Evolutionary conservation across 2,888 invertebrate species (phyloP).

Genomic region (Caenorhabditis sp.): DNA sequence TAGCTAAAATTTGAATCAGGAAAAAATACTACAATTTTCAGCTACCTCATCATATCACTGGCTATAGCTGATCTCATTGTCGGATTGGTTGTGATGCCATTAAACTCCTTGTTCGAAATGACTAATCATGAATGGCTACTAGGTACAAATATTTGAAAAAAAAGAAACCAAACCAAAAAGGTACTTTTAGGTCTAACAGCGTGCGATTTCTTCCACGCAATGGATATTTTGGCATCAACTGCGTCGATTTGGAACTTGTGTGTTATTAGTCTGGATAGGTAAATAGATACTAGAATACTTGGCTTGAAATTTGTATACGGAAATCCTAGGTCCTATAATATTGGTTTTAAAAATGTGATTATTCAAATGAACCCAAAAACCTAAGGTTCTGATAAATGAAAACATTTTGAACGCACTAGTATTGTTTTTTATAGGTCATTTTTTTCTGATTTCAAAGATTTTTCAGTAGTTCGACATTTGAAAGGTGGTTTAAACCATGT

Average conservation of each 20-base stretch:
- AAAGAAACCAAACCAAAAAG: no score
- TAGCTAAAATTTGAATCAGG: not conserved
- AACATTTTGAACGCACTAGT: no score
- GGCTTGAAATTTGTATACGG: no score
- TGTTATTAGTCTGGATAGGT: conserved; percentile 78
- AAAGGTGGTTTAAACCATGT: no score
- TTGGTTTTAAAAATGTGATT: no score
- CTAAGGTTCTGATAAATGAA: no score
- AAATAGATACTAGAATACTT: not conserved
- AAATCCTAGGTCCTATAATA: no score
- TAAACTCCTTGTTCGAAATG: conserved; percentile 73
- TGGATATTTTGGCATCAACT: conserved; percentile 95
- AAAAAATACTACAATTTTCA: conserved; percentile 18
- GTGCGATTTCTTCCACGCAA: conserved; percentile 96
- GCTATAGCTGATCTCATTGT: conserved; percentile 96
- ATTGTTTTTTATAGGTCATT: no score
- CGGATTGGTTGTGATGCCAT: conserved; percentile 96
- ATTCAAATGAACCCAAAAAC: no score
- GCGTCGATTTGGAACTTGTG: conserved; percentile 96
- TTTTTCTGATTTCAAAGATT: no score
- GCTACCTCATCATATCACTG: conserved; percentile 91
- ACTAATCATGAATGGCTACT: conserved; percentile 67
- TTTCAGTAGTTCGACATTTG: no score
- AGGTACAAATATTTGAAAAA: no score
- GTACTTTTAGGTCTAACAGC: conserved; percentile 89